These are phyloP conservation scores for Pseudobourletiella spinata DNA, from an alignment of 1,140 invertebrate species.

Conservation along the genomic window DNA sequence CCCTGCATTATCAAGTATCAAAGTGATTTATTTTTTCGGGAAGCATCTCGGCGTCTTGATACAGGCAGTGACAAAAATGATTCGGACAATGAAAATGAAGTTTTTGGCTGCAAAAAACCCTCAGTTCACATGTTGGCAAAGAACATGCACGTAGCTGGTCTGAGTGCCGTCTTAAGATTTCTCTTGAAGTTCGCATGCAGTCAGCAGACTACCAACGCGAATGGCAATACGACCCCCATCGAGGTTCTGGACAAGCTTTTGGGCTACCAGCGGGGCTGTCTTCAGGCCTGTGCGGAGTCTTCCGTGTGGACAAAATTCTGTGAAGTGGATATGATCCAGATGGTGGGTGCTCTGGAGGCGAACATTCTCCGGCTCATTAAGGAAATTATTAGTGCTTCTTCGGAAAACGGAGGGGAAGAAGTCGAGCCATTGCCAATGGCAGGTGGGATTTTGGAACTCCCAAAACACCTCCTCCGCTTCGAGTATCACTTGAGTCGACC, in stretches of 20 bases:
- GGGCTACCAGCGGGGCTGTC: conserved; percentile 66
- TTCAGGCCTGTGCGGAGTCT: conserved; percentile 69
- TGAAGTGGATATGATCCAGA: conserved; percentile 64
- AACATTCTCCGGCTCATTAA: conserved; percentile 8
- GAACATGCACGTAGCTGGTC: conserved; percentile 39
- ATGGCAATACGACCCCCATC: conserved; percentile 50
- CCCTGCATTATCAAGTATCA: neutral
- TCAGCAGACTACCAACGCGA: conserved; percentile 44
- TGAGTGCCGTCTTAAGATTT: conserved; percentile 47
- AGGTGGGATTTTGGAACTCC: conserved; percentile 41
- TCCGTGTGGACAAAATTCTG: conserved; percentile 88
- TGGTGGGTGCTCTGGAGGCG: neutral
- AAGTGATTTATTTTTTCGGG: neutral
- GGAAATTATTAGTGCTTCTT: conserved; percentile 1
- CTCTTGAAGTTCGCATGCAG: conserved; percentile 21
- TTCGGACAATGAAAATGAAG: neutral
- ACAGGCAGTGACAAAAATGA: neutral
- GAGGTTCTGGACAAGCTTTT: conserved; percentile 40
- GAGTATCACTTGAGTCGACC: conserved; percentile 80
- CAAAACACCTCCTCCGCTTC: conserved; percentile 58
- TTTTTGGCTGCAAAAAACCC: conserved; percentile 6
- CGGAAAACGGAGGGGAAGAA: neutral
- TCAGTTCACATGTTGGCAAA: conserved; percentile 33
- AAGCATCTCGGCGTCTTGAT: neutral
- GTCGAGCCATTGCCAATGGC: neutral